Evolutionary conservation across 1,140 invertebrate genomes (phyloP).

Genomic region (Oreohelix idahoensis): DNA sequence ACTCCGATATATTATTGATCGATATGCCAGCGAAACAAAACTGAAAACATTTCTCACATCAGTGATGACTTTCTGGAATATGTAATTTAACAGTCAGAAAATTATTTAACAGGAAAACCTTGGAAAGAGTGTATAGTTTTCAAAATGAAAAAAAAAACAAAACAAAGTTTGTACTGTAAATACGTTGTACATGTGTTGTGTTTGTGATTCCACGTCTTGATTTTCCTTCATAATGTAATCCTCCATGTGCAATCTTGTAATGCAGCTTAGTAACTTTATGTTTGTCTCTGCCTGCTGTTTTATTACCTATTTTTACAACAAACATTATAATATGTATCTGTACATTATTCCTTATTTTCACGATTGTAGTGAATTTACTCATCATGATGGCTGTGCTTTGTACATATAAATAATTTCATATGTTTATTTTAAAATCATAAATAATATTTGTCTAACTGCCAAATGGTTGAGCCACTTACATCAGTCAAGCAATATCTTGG

Average conservation of each 20-base stretch:
- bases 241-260: not conserved
- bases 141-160: not conserved
- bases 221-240: not conserved
- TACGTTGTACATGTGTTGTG: not conserved
- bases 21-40: too few species aligned
- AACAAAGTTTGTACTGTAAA: not conserved
- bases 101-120: too few species aligned
- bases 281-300: not conserved
- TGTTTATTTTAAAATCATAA: not conserved
- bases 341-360: not conserved
- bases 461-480: too few species aligned
- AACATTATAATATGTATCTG: not conserved
- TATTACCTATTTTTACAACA: not conserved
- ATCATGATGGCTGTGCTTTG: slow-evolving; percentile 8
- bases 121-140: not conserved
- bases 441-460: too few species aligned
- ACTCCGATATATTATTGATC: too few species aligned
- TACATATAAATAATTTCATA: slow-evolving; percentile 5
- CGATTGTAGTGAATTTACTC: not conserved
- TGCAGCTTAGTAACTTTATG: not conserved
- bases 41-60: too few species aligned
- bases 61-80: too few species aligned
- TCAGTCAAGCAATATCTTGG: too few species aligned
- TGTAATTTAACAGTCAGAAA: too few species aligned
- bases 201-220: not conserved